phyloP scores from a whole-genome alignment of 2,113 vertebrate species.

The Campylomormyrus tamandua region DNA sequence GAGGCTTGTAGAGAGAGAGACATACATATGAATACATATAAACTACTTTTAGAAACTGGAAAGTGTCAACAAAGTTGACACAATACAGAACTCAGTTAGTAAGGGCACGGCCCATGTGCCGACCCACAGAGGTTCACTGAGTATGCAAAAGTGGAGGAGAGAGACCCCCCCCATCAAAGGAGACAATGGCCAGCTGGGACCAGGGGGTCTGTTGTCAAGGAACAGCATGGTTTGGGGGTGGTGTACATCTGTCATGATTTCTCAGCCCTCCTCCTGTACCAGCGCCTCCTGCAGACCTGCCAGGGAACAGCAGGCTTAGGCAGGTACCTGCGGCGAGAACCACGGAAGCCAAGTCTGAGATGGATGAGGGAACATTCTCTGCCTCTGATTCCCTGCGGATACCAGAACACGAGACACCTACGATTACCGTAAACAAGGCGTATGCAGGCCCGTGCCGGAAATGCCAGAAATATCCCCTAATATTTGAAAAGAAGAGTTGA shows the following conservation, averaged over 20 bases:
- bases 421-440: background rate
- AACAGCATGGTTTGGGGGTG: background rate
- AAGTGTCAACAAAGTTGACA: background rate
- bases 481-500: background rate
- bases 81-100: background rate
- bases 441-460: background rate
- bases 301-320: background rate
- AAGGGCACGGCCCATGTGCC: background rate
- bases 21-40: background rate
- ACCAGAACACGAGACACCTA: background rate
- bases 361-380: background rate
- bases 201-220: background rate
- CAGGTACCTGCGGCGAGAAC: background rate
- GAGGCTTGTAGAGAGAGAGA: background rate
- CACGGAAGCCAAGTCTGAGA: background rate
- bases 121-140: background rate
- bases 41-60: background rate
- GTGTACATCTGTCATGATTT: background rate
- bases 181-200: background rate
- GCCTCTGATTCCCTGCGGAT: background rate
- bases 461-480: background rate
- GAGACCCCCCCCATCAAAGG: background rate
- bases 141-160: background rate
- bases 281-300: background rate
- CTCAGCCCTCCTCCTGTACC: background rate